These are phyloP conservation scores for Triplophysa tibetana DNA, from an alignment of 2,113 vertebrate genomes.

Conservation along the genomic window DNA sequence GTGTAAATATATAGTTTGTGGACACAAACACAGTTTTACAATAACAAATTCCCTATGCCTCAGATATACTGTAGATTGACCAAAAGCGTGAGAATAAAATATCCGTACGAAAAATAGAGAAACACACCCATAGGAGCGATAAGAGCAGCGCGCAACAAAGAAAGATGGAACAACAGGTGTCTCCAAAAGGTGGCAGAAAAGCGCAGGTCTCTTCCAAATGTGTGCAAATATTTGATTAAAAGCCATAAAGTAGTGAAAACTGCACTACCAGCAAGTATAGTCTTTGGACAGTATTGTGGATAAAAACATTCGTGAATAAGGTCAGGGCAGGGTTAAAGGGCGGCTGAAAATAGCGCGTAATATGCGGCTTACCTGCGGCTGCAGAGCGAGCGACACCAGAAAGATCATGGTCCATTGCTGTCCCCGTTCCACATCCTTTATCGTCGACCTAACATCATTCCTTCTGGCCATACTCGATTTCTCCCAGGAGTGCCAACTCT, in stretches of 20 bases:
- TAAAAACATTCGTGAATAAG: neutral
- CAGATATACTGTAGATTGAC: neutral
- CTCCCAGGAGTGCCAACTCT: constrained; percentile 21
- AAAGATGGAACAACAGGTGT: constrained; percentile 71
- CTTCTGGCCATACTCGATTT: constrained; percentile 15
- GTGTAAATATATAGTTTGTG: neutral
- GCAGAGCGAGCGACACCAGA: constrained; percentile 68
- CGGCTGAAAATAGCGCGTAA: constrained; percentile 71
- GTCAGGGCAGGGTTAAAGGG: constrained; percentile 53
- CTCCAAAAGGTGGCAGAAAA: neutral
- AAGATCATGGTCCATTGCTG: constrained; percentile 67
- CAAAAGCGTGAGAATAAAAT: neutral
- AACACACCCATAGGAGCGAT: constrained; percentile 44
- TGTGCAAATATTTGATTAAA: neutral
- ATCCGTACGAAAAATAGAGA: neutral
- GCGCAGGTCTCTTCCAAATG: neutral
- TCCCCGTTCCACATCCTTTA: constrained; percentile 51
- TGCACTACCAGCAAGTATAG: no score
- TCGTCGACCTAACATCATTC: constrained; percentile 40
- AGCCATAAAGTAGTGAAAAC: neutral
- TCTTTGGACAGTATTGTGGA: neutral
- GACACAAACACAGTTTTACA: neutral
- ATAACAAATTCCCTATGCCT: neutral
- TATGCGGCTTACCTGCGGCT: constrained; percentile 74
- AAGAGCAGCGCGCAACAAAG: constrained; percentile 52